Evolutionary conservation across 1,140 invertebrate species (phyloP), one percentile per base, ranked within the genome.

Genomic region (Ooceraea biroi): DNA sequence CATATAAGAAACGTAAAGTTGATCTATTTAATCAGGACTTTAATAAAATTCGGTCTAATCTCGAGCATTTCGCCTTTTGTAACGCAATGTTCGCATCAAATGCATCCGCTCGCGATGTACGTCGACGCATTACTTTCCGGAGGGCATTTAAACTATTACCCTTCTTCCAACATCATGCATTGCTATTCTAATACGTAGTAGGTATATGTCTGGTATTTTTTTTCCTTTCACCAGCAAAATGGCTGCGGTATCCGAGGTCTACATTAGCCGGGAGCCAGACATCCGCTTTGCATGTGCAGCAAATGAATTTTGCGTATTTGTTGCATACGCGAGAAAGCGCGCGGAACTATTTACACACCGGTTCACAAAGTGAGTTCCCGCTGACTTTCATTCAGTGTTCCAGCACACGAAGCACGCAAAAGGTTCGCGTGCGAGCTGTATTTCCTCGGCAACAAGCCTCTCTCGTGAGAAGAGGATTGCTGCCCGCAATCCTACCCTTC

Each of bases 321-420:
- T 82, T 80, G 46, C 58, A 44, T 72, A 22, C 60, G 44, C 55
- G 66, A 83, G 69, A 74, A 66, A 63, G 61, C 50, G 60, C 69
- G 25, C 61, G 68, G 46, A 85, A 82, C 78, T 85, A 82, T 85
- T 85, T 85, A 82, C 71, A 73, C 50, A 44, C 48, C 3, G 68
- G 46, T 58, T 55, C 46, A 72, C 58, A 73, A 74, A 82, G 68
- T 71, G 68, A 69, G 60, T 57, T 82, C 58, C 41, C 63, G 73
- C 77, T 68, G 68, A 85, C 77, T 82, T 73, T 69, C 77, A 80
- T 85, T 82, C 60, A 85, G 60, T 68, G 71, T 73, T 85, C 82
- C 52, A 72, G 66, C 50, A 65, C 58, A 65, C 41, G n/a, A 44
- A 44, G 44, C 77, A 73, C 83, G 60, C 48, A 41, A 85, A 27